Conservation (phyloP, 1,140 invertebrate genomes). For the Drosophila suzukii region DNA sequence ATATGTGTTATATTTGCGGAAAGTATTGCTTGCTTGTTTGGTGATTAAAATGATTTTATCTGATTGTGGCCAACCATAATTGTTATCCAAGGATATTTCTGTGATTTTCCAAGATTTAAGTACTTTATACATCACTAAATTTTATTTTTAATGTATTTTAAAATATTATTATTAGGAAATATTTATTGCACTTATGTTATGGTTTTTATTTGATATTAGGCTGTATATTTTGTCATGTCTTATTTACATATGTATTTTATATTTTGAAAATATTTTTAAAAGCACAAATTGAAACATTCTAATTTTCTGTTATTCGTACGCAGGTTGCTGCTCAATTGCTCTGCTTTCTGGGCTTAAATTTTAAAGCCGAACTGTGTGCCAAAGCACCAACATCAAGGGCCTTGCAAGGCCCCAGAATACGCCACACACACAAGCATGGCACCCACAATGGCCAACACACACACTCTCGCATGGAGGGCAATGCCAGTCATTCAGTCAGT, state of each 20-base stretch:
- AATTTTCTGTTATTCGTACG: too few relatives aligned
- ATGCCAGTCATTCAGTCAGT: constrained; percentile 44
- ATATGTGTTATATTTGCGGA: constrained; percentile 1
- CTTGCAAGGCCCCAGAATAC: constrained; percentile 18
- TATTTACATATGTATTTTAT: too few relatives aligned
- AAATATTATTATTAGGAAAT: too few relatives aligned
- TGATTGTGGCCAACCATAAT: constrained; percentile 12
- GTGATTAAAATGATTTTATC: neutral
- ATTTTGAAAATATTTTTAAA: too few relatives aligned
- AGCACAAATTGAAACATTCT: neutral
- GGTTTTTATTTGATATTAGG: too few relatives aligned
- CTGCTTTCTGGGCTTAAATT: constrained; percentile 27
- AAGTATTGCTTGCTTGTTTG: neutral
- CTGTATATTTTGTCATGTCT: too few relatives aligned
- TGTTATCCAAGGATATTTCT: constrained; percentile 1
- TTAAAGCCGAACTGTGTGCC: constrained; percentile 38
- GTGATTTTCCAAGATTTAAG: neutral
- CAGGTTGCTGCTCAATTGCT: neutral
- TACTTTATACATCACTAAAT: neutral
- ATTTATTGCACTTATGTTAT: too few relatives aligned
- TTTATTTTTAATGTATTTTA: too few relatives aligned
- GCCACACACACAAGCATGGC: constrained; percentile 13
- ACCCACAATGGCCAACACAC: constrained; percentile 51
- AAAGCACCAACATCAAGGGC: constrained; percentile 27
- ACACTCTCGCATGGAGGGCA: constrained; percentile 37